Conservation (phyloP, 2,797 vertebrate species). For the Borostomias antarcticus region DNA sequence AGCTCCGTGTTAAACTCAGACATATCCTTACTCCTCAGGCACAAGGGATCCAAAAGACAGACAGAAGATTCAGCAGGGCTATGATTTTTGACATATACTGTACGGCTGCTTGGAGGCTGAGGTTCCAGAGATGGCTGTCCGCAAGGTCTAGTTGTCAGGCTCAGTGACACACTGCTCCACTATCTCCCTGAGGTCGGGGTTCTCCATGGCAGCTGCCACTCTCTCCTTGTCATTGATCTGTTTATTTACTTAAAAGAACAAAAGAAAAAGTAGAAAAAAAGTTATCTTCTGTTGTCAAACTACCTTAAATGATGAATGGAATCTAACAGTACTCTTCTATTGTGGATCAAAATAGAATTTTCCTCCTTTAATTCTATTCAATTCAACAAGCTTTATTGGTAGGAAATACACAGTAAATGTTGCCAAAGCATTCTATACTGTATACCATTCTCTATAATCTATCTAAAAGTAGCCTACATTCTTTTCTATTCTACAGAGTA, state of each 20-base stretch:
- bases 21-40: slow-evolving; percentile 12
- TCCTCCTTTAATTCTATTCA: background rate
- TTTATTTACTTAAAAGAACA: slow-evolving; percentile 88
- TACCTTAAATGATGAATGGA: background rate
- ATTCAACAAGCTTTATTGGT: too few relatives aligned
- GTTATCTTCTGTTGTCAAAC: background rate
- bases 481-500: background rate
- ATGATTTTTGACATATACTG: background rate
- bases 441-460: background rate
- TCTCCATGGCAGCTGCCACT: slow-evolving; percentile 97
- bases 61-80: background rate
- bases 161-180: slow-evolving; percentile 95
- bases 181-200: slow-evolving; percentile 90
- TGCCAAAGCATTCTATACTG: too few relatives aligned
- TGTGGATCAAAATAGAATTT: background rate
- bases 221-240: slow-evolving; percentile 99
- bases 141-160: slow-evolving; percentile 77
- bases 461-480: background rate
- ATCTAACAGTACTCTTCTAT: background rate
- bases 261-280: background rate
- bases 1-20: background rate
- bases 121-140: background rate
- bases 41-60: background rate
- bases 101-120: background rate
- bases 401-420: too few relatives aligned